Evolutionary conservation across 2,888 invertebrate species (phyloP), one percentile per base, ranked within the genome.

Genomic region (Hedya salicella): DNA sequence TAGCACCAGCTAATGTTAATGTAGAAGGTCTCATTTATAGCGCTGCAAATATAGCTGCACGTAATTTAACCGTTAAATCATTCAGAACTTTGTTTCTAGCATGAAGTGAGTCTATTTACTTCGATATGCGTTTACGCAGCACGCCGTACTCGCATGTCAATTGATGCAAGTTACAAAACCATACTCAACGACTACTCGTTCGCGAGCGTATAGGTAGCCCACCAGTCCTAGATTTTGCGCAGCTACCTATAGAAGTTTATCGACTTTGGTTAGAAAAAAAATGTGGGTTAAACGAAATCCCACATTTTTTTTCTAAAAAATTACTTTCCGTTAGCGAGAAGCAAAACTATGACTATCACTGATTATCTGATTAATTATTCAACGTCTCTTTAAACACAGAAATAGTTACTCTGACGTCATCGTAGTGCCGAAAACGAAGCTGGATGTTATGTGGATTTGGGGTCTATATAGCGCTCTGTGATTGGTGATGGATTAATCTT

Each of bases 81-180:
- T 17, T 44, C 17, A 13, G 17, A 32, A 17, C 32, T n/a, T 17
- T 57, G 46, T 46, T 44, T 19, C 17, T n/a, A 19, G 32, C 0
- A 1, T 1, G 13, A 17, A n/a, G 17, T 32, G 32, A 57, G 13
- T 9, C 3, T 46, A 46, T 46, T 46, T 32, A 32, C 32, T 32
- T 32, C 42, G 44, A 3, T 17, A 16, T 32, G 17, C 25, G 44
- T 5, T 32, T 30, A 57, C 46, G 46, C 57, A 57, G n/a, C 44
- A 57, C 57, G 57, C 32, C 32, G 0, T 46, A 57, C 57, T 17
- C 19, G 57, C 44, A 32, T 57, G 30, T 44, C 44, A 46, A 57
- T 46, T 17, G 44, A 44, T 6, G 44, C 56, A 57, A 57, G 30
- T 57, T 46, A 57, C 44, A 44, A 57, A 57, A 57, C 32, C n/a